Evolutionary conservation across 2,888 invertebrate genomes (phyloP), one percentile per base, ranked within the genome.

Genomic region (Lasioglossum oenotherae): DNA sequence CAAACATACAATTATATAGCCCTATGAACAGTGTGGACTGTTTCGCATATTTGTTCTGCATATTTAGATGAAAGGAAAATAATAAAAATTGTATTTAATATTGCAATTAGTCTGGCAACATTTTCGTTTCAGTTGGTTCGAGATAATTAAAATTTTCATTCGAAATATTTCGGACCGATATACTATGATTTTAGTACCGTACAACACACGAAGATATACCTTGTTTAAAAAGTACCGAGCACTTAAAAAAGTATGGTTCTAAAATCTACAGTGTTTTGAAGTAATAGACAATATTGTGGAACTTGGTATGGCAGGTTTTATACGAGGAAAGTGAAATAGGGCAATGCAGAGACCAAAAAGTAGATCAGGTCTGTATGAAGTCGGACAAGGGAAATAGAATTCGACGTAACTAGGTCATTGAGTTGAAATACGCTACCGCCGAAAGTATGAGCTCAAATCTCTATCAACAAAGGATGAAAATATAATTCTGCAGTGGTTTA

Each of bases 321-420:
- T 19, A 64, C 31, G 19, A 16, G 19, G 3, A 31, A 64, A 31
- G 19, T 8, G 31, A 64, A 69, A 53, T 49, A 74, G 35, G 49
- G 49, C 53, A 23, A 23, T 74, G 23, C 35, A 35, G 46, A 53
- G 35, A 12, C 16, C 4, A 49, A 35, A 49, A 35, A 74, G 74
- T 35, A 49, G 74, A 74, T 5, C 53, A n/a, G 5, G 3, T 35
- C 38, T n/a, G 53, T 49, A n/a, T 35, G n/a, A n/a, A 38, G n/a
- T 14, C n/a, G 53, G 74, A 53, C 53, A 53, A 74, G 23, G 53
- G 14, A 49, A 53, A 35, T 53, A 69, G 69, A 69, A 69, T 69
- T 38, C 12, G 35, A 69, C 69, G 69, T 69, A 69, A 38, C 38
- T 41, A 16, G 71, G n/a, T 27, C 71, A 71, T 35, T 38, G 44